Evolutionary conservation across 2,113 vertebrate species (phyloP).

Genomic region (Gobiocypris rarus): DNA sequence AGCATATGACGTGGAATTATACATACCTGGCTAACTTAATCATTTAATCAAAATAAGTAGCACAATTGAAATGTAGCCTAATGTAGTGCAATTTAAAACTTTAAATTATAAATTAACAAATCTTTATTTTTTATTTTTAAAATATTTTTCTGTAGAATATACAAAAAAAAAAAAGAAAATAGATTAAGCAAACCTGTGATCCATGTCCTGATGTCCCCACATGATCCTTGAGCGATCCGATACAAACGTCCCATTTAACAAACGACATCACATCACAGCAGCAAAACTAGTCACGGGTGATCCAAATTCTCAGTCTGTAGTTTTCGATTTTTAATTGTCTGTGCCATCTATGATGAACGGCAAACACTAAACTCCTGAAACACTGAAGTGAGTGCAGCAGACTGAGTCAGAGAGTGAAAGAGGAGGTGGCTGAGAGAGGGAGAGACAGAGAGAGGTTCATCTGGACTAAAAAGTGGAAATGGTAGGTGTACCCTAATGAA

Average conservation of each 20-base stretch:
- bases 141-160: too few relatives aligned
- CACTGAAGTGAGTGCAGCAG: not conserved
- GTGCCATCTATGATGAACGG: not conserved
- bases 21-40: not conserved
- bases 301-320: not conserved
- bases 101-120: too few relatives aligned
- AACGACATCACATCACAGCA: not conserved
- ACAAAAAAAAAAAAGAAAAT: too few relatives aligned
- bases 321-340: not conserved
- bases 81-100: too few relatives aligned
- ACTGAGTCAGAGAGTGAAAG: conserved; percentile 32
- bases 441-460: not conserved
- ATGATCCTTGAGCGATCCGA: conserved; percentile 29
- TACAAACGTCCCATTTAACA: conserved; percentile 15
- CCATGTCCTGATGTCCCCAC: conserved; percentile 38
- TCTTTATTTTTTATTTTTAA: too few relatives aligned
- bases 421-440: conserved; percentile 13
- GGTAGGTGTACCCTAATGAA: not conserved
- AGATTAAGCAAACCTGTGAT: conserved; percentile 49
- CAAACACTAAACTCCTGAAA: not conserved
- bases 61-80: too few relatives aligned
- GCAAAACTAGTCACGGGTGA: not conserved
- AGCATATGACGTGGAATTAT: not conserved
- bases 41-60: too few relatives aligned
- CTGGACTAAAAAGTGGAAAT: not conserved